Evolutionary conservation across 2,888 invertebrate species (phyloP).

Genomic region (Eumerus sabulonum): DNA sequence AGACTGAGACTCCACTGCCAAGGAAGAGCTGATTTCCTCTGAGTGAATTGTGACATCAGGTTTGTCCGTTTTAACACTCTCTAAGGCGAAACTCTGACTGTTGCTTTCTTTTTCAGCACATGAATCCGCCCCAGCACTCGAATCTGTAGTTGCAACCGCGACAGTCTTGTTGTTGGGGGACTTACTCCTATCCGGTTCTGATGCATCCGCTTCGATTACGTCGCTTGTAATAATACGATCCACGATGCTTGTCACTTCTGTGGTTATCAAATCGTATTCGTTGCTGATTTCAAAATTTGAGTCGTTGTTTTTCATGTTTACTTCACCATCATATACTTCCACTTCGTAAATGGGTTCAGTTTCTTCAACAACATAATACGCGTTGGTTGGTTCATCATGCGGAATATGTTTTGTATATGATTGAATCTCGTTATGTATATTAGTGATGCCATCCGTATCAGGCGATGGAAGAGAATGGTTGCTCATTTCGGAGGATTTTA

Average conservation of each 20-base stretch:
- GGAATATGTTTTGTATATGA: neutral
- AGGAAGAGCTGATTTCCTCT: conserved; percentile 32
- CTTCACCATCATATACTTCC: conserved; percentile 34
- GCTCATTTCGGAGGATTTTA: no score
- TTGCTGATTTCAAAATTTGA: conserved; percentile 21
- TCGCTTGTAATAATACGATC: conserved; percentile 28
- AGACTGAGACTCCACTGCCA: neutral
- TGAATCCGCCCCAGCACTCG: no score
- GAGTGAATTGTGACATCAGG: neutral
- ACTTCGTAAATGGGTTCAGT: conserved; percentile 29
- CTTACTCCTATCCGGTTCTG: conserved; percentile 6
- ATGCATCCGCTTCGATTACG: conserved; percentile 1
- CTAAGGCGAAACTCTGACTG: no score
- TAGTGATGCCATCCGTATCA: no score
- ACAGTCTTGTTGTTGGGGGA: no score
- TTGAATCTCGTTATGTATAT: no score
- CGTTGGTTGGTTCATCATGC: neutral
- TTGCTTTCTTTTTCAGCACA: no score
- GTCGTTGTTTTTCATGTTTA: conserved; percentile 10
- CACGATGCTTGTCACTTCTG: conserved; percentile 34
- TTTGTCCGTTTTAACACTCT: no score
- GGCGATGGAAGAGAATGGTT: no score
- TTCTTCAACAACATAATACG: conserved; percentile 8
- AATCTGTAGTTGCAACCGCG: no score
- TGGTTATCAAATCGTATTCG: conserved; percentile 46